phyloP scores from a whole-genome alignment of 2,888 invertebrate genomes.

The Caenorhabditis virilis region DNA sequence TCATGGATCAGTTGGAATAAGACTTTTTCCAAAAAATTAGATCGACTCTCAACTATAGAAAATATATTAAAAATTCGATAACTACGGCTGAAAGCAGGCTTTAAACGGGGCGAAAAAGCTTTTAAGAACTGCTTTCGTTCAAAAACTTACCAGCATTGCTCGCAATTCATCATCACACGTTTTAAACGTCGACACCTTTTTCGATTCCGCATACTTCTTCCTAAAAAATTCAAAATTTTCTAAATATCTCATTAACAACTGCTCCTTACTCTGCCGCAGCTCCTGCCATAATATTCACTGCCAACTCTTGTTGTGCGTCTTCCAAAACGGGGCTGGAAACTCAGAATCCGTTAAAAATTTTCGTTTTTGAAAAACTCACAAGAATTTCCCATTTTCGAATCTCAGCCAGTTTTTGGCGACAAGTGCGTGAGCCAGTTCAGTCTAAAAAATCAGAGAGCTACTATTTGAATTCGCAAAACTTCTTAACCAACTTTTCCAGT shows the following conservation, averaged over 20 bases:
- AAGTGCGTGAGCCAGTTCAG: background rate
- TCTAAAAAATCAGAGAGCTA: no score
- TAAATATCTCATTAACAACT: no score
- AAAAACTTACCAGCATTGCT: background rate
- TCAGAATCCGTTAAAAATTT: background rate
- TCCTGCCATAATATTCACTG: background rate
- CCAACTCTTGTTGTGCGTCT: background rate
- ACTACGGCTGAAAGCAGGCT: no score
- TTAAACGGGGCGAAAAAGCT: no score
- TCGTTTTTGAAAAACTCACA: background rate
- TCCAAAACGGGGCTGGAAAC: background rate
- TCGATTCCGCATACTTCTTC: background rate
- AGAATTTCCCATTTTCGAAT: background rate
- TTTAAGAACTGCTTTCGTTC: no score
- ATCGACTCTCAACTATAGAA: background rate
- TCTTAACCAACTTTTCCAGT: background rate
- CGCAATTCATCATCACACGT: background rate
- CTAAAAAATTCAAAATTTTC: no score
- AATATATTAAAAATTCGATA: no score
- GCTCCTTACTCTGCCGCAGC: background rate
- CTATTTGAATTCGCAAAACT: no score
- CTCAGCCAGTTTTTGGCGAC: background rate
- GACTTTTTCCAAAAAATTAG: background rate
- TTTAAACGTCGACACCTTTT: background rate
- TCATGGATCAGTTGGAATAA: no score